Evolutionary conservation across 2,797 vertebrate species (phyloP).

Genomic region (Nasua narica): DNA sequence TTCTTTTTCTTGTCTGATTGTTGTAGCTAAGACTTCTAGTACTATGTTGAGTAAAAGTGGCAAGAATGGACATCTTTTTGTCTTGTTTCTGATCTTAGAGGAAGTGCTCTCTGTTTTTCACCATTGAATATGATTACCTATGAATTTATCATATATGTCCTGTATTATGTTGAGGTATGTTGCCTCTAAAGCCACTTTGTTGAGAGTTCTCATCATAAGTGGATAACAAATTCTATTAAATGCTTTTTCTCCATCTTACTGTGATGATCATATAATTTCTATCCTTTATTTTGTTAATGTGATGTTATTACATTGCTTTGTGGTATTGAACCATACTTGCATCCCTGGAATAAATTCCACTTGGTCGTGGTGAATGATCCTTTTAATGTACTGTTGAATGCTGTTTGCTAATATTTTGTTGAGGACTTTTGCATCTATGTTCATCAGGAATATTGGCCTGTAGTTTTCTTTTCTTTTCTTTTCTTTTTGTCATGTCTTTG

Average conservation of each 20-base stretch:
- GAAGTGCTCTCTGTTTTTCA: not conserved
- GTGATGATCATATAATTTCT: not conserved
- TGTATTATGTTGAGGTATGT: not conserved
- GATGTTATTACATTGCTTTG: not conserved
- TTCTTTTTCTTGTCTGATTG: not conserved
- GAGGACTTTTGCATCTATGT: not conserved
- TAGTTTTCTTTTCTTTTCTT: not conserved
- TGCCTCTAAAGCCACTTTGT: not conserved
- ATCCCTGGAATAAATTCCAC: not conserved
- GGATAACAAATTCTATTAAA: not conserved
- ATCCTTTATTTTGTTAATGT: not conserved
- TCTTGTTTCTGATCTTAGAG: not conserved
- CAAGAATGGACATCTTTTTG: not conserved
- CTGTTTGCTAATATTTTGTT: slow-evolving; percentile 63
- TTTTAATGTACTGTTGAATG: not conserved
- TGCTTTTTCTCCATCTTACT: not conserved
- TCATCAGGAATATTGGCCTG: not conserved
- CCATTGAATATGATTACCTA: not conserved
- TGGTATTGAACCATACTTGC: not conserved
- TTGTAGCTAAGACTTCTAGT: not conserved
- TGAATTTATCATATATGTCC: not conserved
- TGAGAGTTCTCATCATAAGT: not conserved
- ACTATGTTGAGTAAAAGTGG: not conserved
- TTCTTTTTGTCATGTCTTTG: not conserved
- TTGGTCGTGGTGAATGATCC: not conserved